These are phyloP conservation scores for Chloropsis hardwickii DNA, from an alignment of 2,113 vertebrate genomes.

Conservation along the genomic window DNA sequence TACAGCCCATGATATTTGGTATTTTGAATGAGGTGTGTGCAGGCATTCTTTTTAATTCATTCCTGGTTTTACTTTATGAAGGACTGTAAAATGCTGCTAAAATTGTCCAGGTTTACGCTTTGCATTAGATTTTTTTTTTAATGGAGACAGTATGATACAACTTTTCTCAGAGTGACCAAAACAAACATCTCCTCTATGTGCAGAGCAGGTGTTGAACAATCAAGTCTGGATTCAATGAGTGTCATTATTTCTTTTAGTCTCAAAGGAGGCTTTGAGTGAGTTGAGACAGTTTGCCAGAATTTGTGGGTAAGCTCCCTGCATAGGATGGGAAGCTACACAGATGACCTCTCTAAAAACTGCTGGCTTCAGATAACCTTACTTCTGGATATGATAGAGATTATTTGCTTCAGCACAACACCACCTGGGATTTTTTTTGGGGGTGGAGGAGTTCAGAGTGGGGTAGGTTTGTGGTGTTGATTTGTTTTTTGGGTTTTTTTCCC, in stretches of 20 bases:
- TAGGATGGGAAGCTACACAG: not conserved
- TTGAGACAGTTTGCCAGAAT: not conserved
- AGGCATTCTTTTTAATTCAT: slow-evolving; percentile 47
- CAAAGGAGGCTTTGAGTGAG: not conserved
- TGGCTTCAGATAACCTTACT: slow-evolving; percentile 20
- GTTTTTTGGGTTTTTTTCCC: not conserved
- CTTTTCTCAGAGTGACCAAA: not conserved
- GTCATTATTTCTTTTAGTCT: not conserved
- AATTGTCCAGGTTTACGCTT: slow-evolving; percentile 49
- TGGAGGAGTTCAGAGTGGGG: not conserved
- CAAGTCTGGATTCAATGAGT: not conserved
- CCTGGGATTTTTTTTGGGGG: accelerated
- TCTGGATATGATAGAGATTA: slow-evolving; percentile 37
- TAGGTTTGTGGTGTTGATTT: not conserved
- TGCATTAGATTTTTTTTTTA: not conserved
- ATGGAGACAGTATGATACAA: not conserved
- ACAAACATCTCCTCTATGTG: not conserved
- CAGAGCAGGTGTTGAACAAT: slow-evolving; percentile 12
- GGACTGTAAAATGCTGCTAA: slow-evolving; percentile 73
- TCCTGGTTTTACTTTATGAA: slow-evolving; percentile 56
- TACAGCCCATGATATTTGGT: not conserved
- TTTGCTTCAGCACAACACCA: not conserved
- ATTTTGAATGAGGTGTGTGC: slow-evolving; percentile 34
- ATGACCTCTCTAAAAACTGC: not conserved
- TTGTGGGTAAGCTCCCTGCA: not conserved